These are phyloP conservation scores for rabbit (Oryctolagus cuniculus) DNA, from an alignment of 2,113 vertebrate genomes.

Conservation along the genomic window DNA sequence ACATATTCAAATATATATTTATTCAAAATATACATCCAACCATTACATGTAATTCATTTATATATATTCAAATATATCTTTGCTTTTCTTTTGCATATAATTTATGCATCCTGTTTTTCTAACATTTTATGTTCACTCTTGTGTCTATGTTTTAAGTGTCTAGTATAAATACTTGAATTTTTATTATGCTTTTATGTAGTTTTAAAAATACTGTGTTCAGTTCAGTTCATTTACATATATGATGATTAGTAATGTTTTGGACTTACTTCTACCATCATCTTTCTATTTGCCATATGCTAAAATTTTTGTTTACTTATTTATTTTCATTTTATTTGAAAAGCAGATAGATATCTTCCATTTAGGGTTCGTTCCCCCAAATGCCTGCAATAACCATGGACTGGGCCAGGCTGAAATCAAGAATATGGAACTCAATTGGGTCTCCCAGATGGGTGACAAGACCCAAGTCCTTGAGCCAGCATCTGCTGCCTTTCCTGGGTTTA, in stretches of 20 bases:
- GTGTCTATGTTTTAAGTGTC: slow-evolving; percentile 7
- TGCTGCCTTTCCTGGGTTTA: too few species aligned
- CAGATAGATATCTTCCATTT: too few species aligned
- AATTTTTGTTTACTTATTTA: not conserved
- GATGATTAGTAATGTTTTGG: not conserved
- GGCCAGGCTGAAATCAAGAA: too few species aligned
- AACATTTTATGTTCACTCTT: not conserved
- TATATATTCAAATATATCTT: not conserved
- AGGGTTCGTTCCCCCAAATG: too few species aligned
- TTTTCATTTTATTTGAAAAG: not conserved
- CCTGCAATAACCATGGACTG: too few species aligned
- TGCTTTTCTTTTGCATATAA: not conserved
- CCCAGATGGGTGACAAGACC: too few species aligned
- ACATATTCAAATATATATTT: not conserved
- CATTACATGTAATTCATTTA: too few species aligned
- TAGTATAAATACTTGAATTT: slow-evolving; percentile 30
- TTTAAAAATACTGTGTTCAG: not conserved
- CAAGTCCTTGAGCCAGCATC: too few species aligned
- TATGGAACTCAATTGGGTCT: too few species aligned
- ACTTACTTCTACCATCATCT: not conserved
- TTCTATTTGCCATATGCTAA: not conserved
- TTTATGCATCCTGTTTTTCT: not conserved
- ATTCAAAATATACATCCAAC: not conserved
- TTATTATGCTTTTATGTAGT: slow-evolving; percentile 22
- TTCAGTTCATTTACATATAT: not conserved